Evolutionary conservation across 2,113 vertebrate genomes (phyloP).

Genomic region (Odobenus rosmarus): DNA sequence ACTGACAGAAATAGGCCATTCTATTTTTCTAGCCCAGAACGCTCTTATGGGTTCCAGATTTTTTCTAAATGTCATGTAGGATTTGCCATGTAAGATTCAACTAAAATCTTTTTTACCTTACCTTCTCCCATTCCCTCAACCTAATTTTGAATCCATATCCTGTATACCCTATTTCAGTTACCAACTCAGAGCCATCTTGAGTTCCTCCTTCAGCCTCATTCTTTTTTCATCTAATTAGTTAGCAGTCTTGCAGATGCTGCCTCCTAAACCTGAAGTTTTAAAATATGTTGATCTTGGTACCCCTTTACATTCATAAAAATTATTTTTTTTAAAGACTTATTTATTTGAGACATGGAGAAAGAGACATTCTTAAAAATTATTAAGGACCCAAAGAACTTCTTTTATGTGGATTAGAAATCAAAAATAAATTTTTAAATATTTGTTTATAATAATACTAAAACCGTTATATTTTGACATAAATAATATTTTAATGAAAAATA

Average conservation of each 20-base stretch:
- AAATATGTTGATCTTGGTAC: neutral
- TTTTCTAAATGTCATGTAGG: neutral
- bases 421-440: neutral
- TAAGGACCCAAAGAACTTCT: neutral
- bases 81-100: neutral
- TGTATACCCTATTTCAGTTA: neutral
- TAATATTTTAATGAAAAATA: conserved; percentile 20
- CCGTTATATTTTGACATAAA: neutral
- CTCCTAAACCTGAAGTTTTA: neutral
- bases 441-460: conserved; percentile 2
- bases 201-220: neutral
- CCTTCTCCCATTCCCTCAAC: neutral
- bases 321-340: neutral
- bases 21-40: neutral
- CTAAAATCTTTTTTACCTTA: neutral
- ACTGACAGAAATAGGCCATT: neutral
- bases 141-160: neutral
- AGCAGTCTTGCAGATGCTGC: neutral
- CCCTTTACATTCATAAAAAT: neutral
- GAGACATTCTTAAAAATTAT: neutral
- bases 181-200: neutral
- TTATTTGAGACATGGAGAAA: too few relatives aligned
- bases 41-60: neutral
- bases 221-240: neutral
- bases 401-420: neutral